Conservation (phyloP, 2,888 invertebrate species). For the Cantharis rustica region DNA sequence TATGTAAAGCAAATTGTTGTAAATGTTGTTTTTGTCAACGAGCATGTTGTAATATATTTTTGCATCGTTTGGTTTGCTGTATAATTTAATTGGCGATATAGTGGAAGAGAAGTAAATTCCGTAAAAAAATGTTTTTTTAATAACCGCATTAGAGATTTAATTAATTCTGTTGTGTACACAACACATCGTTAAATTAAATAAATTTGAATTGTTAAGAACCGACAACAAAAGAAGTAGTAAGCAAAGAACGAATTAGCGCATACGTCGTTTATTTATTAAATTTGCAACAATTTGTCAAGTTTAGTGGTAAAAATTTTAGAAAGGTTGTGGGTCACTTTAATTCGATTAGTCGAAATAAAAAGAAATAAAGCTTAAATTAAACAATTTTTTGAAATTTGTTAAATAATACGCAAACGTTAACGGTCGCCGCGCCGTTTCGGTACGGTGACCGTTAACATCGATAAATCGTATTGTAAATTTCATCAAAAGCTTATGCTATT, state of each 20-base stretch:
- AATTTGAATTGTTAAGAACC: neutral
- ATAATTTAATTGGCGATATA: neutral
- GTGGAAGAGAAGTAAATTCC: neutral
- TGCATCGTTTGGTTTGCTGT: neutral
- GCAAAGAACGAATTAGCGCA: neutral
- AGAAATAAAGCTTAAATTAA: neutral
- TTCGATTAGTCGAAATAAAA: neutral
- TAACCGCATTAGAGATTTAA: neutral
- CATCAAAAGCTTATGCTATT: constrained; percentile 1
- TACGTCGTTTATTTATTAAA: neutral
- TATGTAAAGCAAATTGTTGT: neutral
- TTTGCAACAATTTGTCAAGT: neutral
- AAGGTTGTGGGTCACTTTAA: neutral
- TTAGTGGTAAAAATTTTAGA: neutral
- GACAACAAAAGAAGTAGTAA: neutral
- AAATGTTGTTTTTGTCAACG: neutral
- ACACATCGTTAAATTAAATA: neutral
- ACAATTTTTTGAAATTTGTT: neutral
- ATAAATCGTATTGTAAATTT: neutral
- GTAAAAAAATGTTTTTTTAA: neutral
- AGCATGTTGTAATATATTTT: neutral
- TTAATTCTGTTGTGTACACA: neutral
- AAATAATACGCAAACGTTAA: neutral
- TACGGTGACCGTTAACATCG: neutral
- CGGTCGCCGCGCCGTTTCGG: neutral